Percentiles rank a stretch among this genome's conserved stretches.
Conservation (phyloP, 2,797 vertebrate genomes). For the Onychomys arenicola region DNA sequence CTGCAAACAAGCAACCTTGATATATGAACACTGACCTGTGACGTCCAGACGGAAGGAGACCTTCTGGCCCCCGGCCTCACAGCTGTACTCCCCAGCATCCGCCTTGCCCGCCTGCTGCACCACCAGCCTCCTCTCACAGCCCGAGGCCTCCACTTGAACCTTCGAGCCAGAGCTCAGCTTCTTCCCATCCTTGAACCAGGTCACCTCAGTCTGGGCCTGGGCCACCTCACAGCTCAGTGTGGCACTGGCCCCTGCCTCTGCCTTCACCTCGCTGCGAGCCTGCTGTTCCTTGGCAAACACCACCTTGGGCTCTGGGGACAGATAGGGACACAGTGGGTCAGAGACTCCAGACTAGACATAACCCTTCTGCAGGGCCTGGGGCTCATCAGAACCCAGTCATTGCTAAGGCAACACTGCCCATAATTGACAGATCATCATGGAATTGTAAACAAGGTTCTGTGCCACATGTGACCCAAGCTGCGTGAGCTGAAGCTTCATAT, state of each 20-base stretch:
- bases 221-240: constrained; percentile 79
- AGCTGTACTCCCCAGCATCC: constrained; percentile 22
- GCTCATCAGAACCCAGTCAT: neutral
- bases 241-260: constrained; percentile 77
- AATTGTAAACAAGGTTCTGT: neutral
- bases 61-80: constrained; percentile 2
- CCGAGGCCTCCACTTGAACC: constrained; percentile 86
- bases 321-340: fast-evolving
- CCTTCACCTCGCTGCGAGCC: constrained; percentile 54
- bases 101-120: constrained; percentile 76
- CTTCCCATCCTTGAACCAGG: constrained; percentile 87
- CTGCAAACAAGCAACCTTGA: neutral
- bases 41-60: neutral
- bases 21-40: neutral
- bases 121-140: constrained; percentile 84
- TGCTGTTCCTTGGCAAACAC: constrained; percentile 73
- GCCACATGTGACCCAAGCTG: neutral
- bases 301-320: constrained; percentile 39
- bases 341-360: neutral
- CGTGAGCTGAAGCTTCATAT: neutral
- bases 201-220: constrained; percentile 78
- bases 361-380: neutral
- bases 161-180: constrained; percentile 85
- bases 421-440: neutral
- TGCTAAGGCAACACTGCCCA: neutral